phyloP scores from a whole-genome alignment of 2,888 invertebrate species.

The Acleris cristana region DNA sequence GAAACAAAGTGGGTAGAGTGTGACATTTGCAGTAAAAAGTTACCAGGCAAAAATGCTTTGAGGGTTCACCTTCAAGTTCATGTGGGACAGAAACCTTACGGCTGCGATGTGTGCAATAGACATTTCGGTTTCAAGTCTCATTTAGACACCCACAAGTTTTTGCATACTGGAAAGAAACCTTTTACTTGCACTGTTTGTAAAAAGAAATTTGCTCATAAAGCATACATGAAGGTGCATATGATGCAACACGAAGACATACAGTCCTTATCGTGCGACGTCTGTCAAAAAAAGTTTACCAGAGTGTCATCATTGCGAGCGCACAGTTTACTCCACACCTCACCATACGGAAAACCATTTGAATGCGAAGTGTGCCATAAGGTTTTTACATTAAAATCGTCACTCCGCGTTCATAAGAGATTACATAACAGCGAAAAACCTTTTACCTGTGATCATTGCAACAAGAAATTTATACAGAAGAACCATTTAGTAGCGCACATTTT shows the following conservation, averaged over 20 bases:
- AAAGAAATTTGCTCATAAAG: conserved; percentile 5
- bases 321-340: conserved; percentile 14
- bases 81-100: background rate
- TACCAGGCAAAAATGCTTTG: background rate
- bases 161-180: conserved; percentile 17
- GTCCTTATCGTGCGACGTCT: conserved; percentile 1
- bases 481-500: conserved; percentile 9
- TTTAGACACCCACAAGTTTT: background rate
- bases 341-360: background rate
- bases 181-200: conserved; percentile 4
- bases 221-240: conserved; percentile 17
- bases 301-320: conserved; percentile 10
- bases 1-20: background rate
- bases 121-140: background rate
- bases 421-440: conserved; percentile 19
- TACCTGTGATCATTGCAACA: conserved; percentile 2
- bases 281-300: conserved; percentile 14
- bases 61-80: conserved; percentile 5
- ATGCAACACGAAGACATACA: conserved; percentile 8
- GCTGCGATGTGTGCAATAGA: conserved; percentile 10
- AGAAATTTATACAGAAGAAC: conserved; percentile 5
- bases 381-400: conserved; percentile 7
- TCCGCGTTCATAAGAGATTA: background rate
- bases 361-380: conserved; percentile 10
- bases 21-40: conserved; percentile 12